A percentile compares a stretch with the other conserved stretches of the same genome.
Conservation (phyloP, 2,797 vertebrate species). For the Bovichtus diacanthus region DNA sequence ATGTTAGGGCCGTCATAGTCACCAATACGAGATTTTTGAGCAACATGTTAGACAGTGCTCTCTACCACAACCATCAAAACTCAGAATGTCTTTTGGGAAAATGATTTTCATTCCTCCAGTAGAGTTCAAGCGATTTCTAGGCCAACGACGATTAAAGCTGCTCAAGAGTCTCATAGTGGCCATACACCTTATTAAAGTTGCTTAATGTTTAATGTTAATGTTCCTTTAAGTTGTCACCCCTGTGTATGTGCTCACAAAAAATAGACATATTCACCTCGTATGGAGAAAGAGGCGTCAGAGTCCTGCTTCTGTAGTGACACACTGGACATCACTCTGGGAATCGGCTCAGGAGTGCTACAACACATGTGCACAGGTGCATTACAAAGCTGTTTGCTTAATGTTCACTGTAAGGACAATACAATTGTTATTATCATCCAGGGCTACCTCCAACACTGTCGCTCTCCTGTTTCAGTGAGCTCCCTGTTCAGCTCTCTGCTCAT, state of each 20-base stretch:
- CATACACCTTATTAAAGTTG: not conserved
- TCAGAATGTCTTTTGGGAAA: too few species aligned
- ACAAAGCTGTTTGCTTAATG: not conserved
- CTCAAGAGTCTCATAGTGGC: not conserved
- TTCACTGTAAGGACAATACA: not conserved
- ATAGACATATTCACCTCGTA: conserved; percentile 71
- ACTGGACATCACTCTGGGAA: conserved; percentile 83
- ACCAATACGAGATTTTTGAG: not conserved
- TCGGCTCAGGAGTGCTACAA: conserved; percentile 78
- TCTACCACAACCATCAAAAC: not conserved
- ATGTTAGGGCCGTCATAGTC: not conserved
- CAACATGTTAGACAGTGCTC: not conserved
- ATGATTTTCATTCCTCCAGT: too few species aligned
- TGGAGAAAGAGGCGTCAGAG: conserved; percentile 78
- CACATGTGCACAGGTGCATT: conserved; percentile 34
- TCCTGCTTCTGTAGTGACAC: conserved; percentile 85
- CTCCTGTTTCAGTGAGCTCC: conserved; percentile 69
- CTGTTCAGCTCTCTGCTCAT: conserved; percentile 78
- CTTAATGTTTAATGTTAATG: not conserved
- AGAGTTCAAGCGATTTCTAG: not conserved
- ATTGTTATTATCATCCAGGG: not conserved
- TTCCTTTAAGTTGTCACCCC: not conserved
- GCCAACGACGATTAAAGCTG: not conserved
- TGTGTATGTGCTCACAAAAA: not conserved
- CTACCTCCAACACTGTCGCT: conserved; percentile 80